phyloP scores from a whole-genome alignment of 1,140 invertebrate species.

The Leptonema lineaticorne region DNA sequence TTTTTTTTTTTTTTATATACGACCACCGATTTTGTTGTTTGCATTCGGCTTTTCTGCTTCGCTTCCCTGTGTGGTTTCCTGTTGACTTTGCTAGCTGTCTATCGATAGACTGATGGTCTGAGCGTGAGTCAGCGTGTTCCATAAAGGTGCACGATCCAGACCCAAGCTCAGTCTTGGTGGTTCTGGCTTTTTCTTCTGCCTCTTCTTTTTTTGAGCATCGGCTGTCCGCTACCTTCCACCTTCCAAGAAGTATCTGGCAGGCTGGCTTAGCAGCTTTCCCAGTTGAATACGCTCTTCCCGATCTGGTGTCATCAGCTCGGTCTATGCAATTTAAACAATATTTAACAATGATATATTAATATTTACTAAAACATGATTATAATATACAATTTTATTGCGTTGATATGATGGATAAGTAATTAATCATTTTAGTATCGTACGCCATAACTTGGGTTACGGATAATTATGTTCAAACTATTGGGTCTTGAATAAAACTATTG shows the following conservation, averaged over 20 bases:
- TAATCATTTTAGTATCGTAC: too few species aligned
- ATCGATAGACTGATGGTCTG: constrained; percentile 49
- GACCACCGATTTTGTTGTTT: background rate
- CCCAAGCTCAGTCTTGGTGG: background rate
- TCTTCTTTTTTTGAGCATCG: background rate
- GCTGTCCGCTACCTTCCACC: constrained; percentile 35
- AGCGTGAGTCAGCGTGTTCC: constrained; percentile 66
- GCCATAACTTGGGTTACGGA: too few species aligned
- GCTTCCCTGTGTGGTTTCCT: too few species aligned
- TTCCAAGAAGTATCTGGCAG: constrained; percentile 38
- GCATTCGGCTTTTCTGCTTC: background rate
- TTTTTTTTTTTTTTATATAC: background rate
- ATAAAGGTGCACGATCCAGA: constrained; percentile 58
- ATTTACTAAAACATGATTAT: too few species aligned
- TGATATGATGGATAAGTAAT: too few species aligned
- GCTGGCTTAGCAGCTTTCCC: constrained; percentile 47
- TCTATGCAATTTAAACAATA: too few species aligned
- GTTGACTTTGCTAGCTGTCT: constrained; percentile 24
- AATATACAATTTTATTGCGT: too few species aligned
- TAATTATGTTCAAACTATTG: too few species aligned
- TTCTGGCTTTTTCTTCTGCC: background rate
- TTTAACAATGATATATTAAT: too few species aligned
- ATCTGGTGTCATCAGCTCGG: constrained; percentile 60
- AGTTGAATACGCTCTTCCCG: constrained; percentile 53
- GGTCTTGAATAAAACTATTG: too few species aligned